Percentiles rank a stretch among this genome's conserved stretches.
Evolutionary conservation across 1,140 invertebrate species (phyloP).

Genomic region (Caenorhabditis inopinata): DNA sequence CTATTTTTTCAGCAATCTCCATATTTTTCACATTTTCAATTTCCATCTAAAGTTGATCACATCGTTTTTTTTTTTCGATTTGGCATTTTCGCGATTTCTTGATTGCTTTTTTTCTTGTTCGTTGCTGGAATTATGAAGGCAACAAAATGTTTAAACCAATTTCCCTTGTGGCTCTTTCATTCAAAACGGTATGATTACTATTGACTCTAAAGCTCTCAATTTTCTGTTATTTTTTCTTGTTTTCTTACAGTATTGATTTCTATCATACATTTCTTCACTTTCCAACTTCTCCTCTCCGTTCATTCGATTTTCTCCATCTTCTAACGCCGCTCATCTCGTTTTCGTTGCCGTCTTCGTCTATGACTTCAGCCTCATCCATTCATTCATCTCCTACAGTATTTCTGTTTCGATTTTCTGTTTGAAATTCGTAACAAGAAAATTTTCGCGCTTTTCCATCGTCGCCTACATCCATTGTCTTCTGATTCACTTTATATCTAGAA

Average conservation of each 20-base stretch:
- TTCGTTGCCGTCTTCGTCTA: neutral
- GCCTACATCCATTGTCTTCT: conserved; percentile 14
- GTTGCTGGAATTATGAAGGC: no score
- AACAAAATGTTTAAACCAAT: no score
- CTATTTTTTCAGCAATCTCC: no score
- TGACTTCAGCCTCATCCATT: neutral
- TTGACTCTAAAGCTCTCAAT: no score
- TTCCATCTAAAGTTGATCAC: no score
- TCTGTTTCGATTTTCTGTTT: neutral
- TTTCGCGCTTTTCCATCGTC: conserved; percentile 17
- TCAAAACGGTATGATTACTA: no score
- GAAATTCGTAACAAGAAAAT: conserved; percentile 33
- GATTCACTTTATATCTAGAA: conserved; percentile 33
- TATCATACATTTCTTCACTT: neutral
- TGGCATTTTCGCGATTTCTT: no score
- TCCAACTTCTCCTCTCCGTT: neutral
- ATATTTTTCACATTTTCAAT: no score
- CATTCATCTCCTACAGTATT: neutral
- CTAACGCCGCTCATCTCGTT: conserved; percentile 4
- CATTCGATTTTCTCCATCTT: neutral
- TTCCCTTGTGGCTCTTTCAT: no score
- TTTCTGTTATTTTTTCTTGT: neutral
- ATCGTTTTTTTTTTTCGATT: no score
- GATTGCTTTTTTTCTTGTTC: no score
- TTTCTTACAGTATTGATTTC: conserved; percentile 24